Conservation (phyloP, 2,888 invertebrate species). For the Cephus pulcher region DNA sequence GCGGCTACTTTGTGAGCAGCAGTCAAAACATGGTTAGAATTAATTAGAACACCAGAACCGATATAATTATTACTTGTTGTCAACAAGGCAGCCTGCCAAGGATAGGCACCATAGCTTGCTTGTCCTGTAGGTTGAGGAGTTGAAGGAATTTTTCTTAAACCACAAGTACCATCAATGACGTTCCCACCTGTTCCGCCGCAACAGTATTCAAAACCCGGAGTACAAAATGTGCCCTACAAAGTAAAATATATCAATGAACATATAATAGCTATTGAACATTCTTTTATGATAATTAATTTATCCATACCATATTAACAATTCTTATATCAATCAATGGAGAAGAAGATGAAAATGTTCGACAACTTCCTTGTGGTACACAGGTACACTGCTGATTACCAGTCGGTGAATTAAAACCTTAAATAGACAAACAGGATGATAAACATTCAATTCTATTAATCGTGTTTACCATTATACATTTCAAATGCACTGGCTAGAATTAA, state of each 20-base stretch:
- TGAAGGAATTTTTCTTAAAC: constrained; percentile 44
- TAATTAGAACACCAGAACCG: constrained; percentile 61
- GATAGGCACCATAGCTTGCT: constrained; percentile 54
- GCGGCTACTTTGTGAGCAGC: constrained; percentile 67
- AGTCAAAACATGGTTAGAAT: constrained; percentile 65
- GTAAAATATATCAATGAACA: background rate
- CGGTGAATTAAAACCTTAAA: background rate
- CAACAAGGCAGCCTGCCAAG: constrained; percentile 56
- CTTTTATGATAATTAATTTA: background rate
- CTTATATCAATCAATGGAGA: constrained; percentile 41
- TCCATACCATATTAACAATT: constrained; percentile 50
- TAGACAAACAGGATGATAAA: background rate
- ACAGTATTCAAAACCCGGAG: constrained; percentile 38
- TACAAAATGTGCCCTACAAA: constrained; percentile 34
- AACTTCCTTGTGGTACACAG: constrained; percentile 38
- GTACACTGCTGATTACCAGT: constrained; percentile 21
- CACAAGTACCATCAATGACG: constrained; percentile 39
- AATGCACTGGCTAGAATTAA: background rate
- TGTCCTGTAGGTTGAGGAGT: constrained; percentile 38
- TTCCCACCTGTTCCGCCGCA: constrained; percentile 29
- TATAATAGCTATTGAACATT: background rate
- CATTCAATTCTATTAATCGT: background rate
- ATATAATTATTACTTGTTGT: constrained; percentile 37
- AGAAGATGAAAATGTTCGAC: constrained; percentile 20
- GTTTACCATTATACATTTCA: background rate